These are phyloP conservation scores for Cyprinodon tularosa DNA, from an alignment of 2,113 vertebrate genomes.

Conservation along the genomic window DNA sequence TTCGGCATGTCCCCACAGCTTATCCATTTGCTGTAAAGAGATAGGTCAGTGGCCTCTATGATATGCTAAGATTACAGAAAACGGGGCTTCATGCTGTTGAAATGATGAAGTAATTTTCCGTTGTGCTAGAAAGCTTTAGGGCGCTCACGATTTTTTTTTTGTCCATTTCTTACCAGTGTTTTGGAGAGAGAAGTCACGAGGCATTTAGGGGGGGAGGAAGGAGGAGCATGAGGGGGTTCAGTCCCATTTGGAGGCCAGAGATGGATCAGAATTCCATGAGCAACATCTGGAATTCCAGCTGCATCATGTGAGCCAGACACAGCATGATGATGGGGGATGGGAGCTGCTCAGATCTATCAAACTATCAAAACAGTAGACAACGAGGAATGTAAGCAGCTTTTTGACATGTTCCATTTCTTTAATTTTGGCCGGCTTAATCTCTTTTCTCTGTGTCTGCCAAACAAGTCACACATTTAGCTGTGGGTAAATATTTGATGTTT, in stretches of 20 bases:
- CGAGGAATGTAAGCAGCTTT: neutral
- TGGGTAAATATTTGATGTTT: constrained; percentile 48
- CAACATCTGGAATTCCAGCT: constrained; percentile 83
- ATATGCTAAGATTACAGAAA: constrained; percentile 54
- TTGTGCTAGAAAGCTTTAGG: constrained; percentile 49
- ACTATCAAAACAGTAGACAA: neutral
- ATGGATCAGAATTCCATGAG: constrained; percentile 78
- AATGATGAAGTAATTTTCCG: constrained; percentile 61
- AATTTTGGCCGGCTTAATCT: neutral
- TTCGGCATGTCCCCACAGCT: constrained; percentile 36
- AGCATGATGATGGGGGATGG: constrained; percentile 48
- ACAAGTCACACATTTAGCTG: constrained; percentile 19
- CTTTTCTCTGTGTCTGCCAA: neutral
- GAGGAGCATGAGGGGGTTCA: constrained; percentile 45
- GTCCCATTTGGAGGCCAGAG: constrained; percentile 74
- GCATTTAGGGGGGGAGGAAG: constrained; percentile 28
- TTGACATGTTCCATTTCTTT: neutral
- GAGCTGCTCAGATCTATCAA: constrained; percentile 12
- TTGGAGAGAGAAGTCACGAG: constrained; percentile 69
- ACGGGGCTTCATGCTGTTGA: constrained; percentile 28
- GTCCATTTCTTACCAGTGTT: constrained; percentile 47
- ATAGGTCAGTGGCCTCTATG: constrained; percentile 8
- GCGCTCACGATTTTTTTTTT: constrained; percentile 56
- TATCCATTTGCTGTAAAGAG: constrained; percentile 30
- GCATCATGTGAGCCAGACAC: constrained; percentile 65